A percentile compares a stretch with the other conserved stretches of the same genome.
Conservation (phyloP, 2,797 vertebrate species). For the Erethizon dorsatum region DNA sequence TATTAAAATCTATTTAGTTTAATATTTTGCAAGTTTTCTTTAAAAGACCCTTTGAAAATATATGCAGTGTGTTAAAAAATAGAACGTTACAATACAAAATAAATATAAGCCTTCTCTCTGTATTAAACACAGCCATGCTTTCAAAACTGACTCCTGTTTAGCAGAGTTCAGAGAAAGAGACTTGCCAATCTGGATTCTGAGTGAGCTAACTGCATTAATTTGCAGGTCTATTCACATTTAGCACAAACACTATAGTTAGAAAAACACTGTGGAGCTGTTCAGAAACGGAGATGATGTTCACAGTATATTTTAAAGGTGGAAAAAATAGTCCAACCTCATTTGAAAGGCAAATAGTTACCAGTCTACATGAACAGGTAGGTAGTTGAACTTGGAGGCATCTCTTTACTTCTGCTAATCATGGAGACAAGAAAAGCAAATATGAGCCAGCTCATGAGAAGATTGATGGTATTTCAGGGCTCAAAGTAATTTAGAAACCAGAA, state of each 20-base stretch:
- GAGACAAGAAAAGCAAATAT: slow-evolving; percentile 59
- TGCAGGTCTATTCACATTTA: slow-evolving; percentile 82
- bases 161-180: slow-evolving; percentile 82
- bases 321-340: slow-evolving; percentile 84
- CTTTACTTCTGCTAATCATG: slow-evolving; percentile 63
- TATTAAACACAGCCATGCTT: slow-evolving; percentile 36
- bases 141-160: slow-evolving; percentile 58
- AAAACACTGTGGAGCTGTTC: slow-evolving; percentile 80
- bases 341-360: slow-evolving; percentile 82
- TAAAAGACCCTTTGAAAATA: slow-evolving; percentile 34
- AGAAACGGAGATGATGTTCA: slow-evolving; percentile 83
- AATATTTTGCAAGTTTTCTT: slow-evolving; percentile 59
- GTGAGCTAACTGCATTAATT: slow-evolving; percentile 82
- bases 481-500: slow-evolving; percentile 56
- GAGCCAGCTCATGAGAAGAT: slow-evolving; percentile 20
- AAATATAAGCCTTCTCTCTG: neutral
- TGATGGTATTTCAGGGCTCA: slow-evolving; percentile 34
- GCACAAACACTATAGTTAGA: slow-evolving; percentile 85
- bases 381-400: slow-evolving; percentile 74
- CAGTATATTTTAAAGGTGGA: slow-evolving; percentile 84
- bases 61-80: slow-evolving; percentile 9
- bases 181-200: slow-evolving; percentile 78
- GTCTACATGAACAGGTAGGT: slow-evolving; percentile 77
- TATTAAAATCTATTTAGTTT: slow-evolving; percentile 25
- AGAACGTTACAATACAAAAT: neutral